phyloP scores from a whole-genome alignment of 2,797 vertebrate genomes.

The Sardinella longiceps region DNA sequence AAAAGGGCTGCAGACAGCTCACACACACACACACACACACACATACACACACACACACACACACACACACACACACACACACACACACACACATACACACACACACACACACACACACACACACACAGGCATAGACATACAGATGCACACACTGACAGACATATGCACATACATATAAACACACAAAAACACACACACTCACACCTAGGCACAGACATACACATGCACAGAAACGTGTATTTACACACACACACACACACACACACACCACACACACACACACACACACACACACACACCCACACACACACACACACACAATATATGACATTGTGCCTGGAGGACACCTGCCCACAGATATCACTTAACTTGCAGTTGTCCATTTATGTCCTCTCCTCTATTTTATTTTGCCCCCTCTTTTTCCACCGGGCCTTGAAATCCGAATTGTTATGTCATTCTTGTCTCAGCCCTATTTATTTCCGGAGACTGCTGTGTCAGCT shows the following conservation, averaged over 20 bases:
- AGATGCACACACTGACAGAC: background rate
- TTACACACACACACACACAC: background rate
- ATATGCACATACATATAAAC: background rate
- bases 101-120: background rate
- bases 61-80: background rate
- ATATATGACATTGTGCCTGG: background rate
- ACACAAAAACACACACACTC: background rate
- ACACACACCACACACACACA: background rate
- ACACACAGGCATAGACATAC: slow-evolving; percentile 20
- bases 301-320: background rate
- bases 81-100: background rate
- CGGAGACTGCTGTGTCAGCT: slow-evolving; percentile 52
- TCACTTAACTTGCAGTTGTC: background rate
- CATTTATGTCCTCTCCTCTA: slow-evolving; percentile 25
- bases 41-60: background rate
- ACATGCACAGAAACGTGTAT: background rate
- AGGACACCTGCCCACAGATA: slow-evolving; percentile 22
- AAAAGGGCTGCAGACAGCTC: slow-evolving; percentile 22
- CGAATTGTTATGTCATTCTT: slow-evolving; percentile 43
- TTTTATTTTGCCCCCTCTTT: background rate
- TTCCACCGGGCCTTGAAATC: slow-evolving; percentile 23
- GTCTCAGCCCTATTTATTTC: slow-evolving; percentile 21
- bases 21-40: background rate
- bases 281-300: background rate
- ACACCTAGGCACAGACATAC: background rate